Conservation (phyloP, 2,797 vertebrate species). For the Distichodus sexfasciatus region DNA sequence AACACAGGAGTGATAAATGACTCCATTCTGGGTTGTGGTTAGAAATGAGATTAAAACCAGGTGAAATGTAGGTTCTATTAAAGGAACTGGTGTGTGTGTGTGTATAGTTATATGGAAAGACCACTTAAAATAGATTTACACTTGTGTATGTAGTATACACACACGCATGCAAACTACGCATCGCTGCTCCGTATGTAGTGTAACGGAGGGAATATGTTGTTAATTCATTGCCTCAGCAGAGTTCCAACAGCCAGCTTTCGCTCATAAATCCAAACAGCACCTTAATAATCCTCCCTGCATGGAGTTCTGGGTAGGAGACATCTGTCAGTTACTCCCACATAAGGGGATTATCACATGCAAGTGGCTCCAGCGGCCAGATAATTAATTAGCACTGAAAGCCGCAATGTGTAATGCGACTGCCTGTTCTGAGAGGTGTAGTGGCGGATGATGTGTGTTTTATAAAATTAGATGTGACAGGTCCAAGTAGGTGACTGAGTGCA, state of each 20-base stretch:
- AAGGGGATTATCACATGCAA: conserved; percentile 22
- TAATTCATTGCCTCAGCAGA: neutral
- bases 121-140: too few relatives aligned
- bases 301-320: neutral
- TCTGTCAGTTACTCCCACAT: conserved; percentile 25
- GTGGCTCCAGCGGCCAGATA: neutral
- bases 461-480: neutral
- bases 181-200: too few relatives aligned
- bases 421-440: neutral
- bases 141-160: neutral
- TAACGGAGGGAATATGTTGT: neutral
- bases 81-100: too few relatives aligned
- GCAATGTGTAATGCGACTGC: neutral
- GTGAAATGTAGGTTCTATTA: too few relatives aligned
- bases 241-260: neutral
- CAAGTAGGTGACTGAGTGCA: neutral
- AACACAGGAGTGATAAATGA: too few relatives aligned
- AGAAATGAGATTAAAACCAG: too few relatives aligned
- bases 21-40: too few relatives aligned
- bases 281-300: conserved; percentile 9
- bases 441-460: neutral
- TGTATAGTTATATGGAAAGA: too few relatives aligned
- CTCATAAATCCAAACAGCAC: conserved; percentile 17
- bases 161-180: too few relatives aligned
- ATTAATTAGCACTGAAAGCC: conserved; percentile 23